phyloP scores from a whole-genome alignment of 1,140 invertebrate genomes.

The Triops longicaudatus region DNA sequence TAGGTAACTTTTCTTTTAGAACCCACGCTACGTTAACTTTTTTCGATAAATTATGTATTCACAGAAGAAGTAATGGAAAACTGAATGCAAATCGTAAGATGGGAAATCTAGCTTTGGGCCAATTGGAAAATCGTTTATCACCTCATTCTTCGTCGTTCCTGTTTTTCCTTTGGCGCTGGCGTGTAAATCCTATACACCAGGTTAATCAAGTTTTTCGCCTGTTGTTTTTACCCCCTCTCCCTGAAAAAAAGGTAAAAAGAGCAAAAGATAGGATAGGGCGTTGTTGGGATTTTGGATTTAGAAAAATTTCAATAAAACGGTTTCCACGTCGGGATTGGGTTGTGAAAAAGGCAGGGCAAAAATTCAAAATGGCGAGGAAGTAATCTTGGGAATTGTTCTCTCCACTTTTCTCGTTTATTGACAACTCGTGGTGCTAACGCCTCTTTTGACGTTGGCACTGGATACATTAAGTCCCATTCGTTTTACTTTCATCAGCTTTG shows the following conservation, averaged over 20 bases:
- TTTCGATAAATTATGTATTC: no score
- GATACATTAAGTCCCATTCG: not conserved
- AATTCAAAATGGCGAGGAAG: not conserved
- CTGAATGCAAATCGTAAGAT: not conserved
- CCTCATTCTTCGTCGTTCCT: not conserved
- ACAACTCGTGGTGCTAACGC: slow-evolving; percentile 5
- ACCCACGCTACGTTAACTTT: no score
- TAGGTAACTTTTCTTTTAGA: no score
- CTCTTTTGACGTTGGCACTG: not conserved
- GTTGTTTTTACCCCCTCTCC: no score
- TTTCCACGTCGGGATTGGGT: not conserved
- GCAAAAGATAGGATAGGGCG: not conserved
- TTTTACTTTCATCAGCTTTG: not conserved
- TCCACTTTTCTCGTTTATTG: not conserved
- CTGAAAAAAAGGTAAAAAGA: not conserved
- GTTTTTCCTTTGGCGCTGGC: not conserved
- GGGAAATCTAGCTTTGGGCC: not conserved
- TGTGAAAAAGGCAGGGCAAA: not conserved
- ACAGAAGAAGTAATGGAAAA: not conserved
- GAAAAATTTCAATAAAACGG: not conserved
- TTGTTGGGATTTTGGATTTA: not conserved
- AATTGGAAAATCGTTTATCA: not conserved
- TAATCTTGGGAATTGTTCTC: slow-evolving; percentile 15
- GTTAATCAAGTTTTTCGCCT: not conserved
- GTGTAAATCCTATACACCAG: not conserved